Evolutionary conservation across 2,113 vertebrate genomes (phyloP).

Genomic region (Perognathus longimembris): DNA sequence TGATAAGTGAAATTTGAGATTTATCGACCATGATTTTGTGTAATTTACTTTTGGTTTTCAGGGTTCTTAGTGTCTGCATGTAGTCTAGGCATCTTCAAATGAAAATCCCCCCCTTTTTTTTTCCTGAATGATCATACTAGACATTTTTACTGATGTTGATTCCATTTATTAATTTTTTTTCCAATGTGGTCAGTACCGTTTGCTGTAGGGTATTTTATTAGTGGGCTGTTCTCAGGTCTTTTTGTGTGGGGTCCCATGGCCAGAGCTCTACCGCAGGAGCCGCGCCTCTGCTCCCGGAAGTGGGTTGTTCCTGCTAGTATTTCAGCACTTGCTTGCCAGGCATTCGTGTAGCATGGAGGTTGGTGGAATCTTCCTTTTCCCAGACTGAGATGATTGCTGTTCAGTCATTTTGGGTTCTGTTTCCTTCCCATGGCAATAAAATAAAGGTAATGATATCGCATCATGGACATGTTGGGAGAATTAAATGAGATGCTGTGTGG

Average conservation of each 20-base stretch:
- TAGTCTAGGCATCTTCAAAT: not conserved
- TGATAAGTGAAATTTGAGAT: constrained; percentile 66
- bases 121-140: not conserved
- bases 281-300: too few species aligned
- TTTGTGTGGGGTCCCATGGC: too few species aligned
- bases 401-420: not conserved
- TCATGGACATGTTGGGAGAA: not conserved
- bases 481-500: not conserved
- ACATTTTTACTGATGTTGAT: not conserved
- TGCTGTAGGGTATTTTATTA: not conserved
- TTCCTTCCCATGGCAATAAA: not conserved
- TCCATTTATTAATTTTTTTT: not conserved
- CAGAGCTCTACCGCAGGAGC: too few species aligned
- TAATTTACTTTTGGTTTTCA: constrained; percentile 12
- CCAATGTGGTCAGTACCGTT: not conserved
- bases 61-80: not conserved
- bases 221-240: not conserved
- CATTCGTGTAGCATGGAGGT: not conserved
- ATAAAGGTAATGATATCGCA: not conserved
- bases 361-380: not conserved
- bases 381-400: not conserved
- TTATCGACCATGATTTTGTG: not conserved
- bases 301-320: too few species aligned
- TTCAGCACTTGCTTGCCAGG: accelerated
- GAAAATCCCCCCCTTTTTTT: not conserved